These are phyloP conservation scores for Myocastor coypus DNA, from an alignment of 2,113 vertebrate species.

Conservation along the genomic window DNA sequence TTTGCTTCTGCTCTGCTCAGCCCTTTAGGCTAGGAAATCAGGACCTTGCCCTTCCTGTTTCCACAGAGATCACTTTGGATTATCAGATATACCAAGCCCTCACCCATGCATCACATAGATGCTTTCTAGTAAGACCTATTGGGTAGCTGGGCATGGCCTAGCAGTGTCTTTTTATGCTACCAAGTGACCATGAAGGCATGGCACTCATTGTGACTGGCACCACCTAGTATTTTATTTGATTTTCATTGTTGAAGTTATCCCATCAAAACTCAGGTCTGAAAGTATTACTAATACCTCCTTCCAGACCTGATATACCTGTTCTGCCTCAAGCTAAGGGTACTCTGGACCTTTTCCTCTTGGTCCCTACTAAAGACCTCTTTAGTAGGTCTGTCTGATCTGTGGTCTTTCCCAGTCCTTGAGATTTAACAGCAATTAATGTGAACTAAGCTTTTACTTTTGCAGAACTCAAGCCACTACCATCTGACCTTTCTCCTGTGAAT, in stretches of 20 bases:
- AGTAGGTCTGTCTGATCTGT: slow-evolving; percentile 54
- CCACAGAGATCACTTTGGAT: slow-evolving; percentile 70
- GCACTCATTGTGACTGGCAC: slow-evolving; percentile 52
- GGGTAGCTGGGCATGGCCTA: slow-evolving; percentile 43
- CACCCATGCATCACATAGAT: not conserved
- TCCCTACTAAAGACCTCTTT: slow-evolving; percentile 22
- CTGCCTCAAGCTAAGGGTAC: slow-evolving; percentile 37
- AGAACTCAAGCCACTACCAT: slow-evolving; percentile 66
- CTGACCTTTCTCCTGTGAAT: not conserved
- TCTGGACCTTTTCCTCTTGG: not conserved
- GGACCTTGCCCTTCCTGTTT: slow-evolving; percentile 48
- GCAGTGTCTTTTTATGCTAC: slow-evolving; percentile 39
- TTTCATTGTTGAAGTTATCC: slow-evolving; percentile 56
- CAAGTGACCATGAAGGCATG: slow-evolving; percentile 51
- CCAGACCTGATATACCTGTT: slow-evolving; percentile 57
- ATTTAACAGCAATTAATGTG: slow-evolving; percentile 67
- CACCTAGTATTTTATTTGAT: slow-evolving; percentile 44
- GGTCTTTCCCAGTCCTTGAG: slow-evolving; percentile 54
- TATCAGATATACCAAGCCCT: slow-evolving; percentile 18
- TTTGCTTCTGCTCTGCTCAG: slow-evolving; percentile 30
- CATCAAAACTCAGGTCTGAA: slow-evolving; percentile 43
- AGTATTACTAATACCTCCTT: slow-evolving; percentile 55
- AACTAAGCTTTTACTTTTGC: slow-evolving; percentile 58
- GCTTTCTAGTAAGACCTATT: not conserved
- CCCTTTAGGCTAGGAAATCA: slow-evolving; percentile 24